Base-by-base conservation (phyloP, 2,113 vertebrate species). In the Herpetotheres cachinnans region DNA sequence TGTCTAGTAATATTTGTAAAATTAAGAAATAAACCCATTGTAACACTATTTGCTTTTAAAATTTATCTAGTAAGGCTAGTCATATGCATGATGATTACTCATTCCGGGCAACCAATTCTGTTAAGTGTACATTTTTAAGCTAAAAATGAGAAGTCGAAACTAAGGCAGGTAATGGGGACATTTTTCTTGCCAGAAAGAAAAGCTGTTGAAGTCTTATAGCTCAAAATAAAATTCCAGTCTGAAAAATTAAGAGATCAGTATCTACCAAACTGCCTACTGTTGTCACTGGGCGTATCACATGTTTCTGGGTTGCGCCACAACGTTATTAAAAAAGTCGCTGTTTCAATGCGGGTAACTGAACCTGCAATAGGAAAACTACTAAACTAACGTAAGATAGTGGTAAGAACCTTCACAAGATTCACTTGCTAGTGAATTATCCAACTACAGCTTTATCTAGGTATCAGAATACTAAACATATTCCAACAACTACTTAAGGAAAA, bases 281-380 rank as follows among this genome's bases (percentile, higher is more conserved):
- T 46, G 19, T 4, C 38, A 8, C 21, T 12, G 26, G 8, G 16
- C 47, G 2, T 12, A 9, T 11, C 54, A 25, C 26, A 16, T 0
- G 0, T 15, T 44, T 24, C 70, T 56, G 46, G 69, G n/a, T 25
- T 34, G 21, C 24, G 19, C 22, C 38, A 29, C 42, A 15, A 10
- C 21, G 3, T 26, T 27, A 18, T 36, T 55, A 34, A 25, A 55
- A 36, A 3, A 49, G 10, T 47, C 11, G 4, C 46, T 4, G 7
- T 38, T 81, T 50, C 77, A 40, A 8, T 8, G 17, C 54, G 26
- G 49, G 36, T 21, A 32, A 49, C 27, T 12, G 40, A 47, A 9
- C 40, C 59, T 55, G 46, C 30, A 22, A 34, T 0, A 29, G 11
- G 18, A 46, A 40, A 32, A 72, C 26, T 30, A 26, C 47, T 18